Percentiles rank a stretch among this genome's conserved stretches.
Conservation (phyloP, 2,113 vertebrate genomes). For the Phainopepla nitens region DNA sequence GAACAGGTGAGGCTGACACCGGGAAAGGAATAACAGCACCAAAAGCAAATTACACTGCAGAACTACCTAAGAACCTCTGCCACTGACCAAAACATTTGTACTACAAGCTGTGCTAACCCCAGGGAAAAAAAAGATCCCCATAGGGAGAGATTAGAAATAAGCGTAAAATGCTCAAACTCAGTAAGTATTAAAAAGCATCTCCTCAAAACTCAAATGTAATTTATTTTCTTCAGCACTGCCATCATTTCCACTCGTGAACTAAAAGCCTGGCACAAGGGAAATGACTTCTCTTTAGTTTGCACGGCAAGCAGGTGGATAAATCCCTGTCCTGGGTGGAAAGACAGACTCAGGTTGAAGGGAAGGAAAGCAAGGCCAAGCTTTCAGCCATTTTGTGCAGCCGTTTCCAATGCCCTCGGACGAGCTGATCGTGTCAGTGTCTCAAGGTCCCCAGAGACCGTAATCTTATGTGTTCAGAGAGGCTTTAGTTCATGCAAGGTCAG, state of each 20-base stretch:
- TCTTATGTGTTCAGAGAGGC: conserved; percentile 56
- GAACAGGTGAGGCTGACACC: neutral
- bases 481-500: conserved; percentile 71
- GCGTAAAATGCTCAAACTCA: neutral
- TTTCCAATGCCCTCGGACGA: neutral
- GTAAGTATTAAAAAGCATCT: neutral
- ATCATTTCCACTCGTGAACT: neutral
- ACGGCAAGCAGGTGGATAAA: neutral
- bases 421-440: conserved; percentile 37
- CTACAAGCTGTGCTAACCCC: neutral
- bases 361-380: neutral
- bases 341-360: neutral
- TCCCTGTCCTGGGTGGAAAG: neutral
- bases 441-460: conserved; percentile 40
- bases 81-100: neutral
- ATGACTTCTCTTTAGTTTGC: neutral
- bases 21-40: neutral
- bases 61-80: neutral
- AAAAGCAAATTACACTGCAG: neutral
- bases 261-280: neutral
- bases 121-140: neutral
- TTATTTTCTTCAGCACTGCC: neutral
- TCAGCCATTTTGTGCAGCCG: neutral
- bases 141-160: neutral
- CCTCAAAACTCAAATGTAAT: neutral